Percentiles rank a stretch among this genome's conserved stretches.
phyloP scores from a whole-genome alignment of 2,888 invertebrate genomes.

The Brachyptera risi region DNA sequence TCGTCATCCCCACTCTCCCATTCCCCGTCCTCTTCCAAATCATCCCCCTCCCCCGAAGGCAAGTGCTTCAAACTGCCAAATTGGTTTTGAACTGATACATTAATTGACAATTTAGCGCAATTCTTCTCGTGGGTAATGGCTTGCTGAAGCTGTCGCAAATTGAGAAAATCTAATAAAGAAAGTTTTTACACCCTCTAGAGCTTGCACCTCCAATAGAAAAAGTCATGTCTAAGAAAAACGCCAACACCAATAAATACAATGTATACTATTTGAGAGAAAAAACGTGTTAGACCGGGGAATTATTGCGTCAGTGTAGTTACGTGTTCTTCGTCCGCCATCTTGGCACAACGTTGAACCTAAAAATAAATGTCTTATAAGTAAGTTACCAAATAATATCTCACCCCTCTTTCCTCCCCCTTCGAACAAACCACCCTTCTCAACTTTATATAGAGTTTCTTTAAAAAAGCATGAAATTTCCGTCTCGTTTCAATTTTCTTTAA shows the following conservation, averaged over 20 bases:
- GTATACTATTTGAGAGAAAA: not conserved
- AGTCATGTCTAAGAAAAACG: conserved; percentile 22
- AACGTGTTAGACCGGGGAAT: not conserved
- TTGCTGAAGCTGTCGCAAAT: conserved; percentile 35
- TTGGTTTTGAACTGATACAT: conserved; percentile 39
- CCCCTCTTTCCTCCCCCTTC: conserved; percentile 11
- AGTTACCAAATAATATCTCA: conserved; percentile 33
- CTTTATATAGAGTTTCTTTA: conserved; percentile 5
- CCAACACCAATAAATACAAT: conserved; percentile 29
- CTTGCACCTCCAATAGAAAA: conserved; percentile 22
- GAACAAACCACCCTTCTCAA: not conserved
- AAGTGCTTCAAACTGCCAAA: conserved; percentile 34
- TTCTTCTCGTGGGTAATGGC: conserved; percentile 28
- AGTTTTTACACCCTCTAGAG: conserved; percentile 27
- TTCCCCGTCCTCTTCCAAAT: conserved; percentile 7
- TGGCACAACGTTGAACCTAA: conserved; percentile 26
- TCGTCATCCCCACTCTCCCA: not conserved
- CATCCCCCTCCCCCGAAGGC: conserved; percentile 12
- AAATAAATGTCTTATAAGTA: conserved; percentile 34
- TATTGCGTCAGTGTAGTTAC: not conserved
- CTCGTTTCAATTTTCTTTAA: conserved; percentile 35
- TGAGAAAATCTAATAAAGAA: conserved; percentile 36
- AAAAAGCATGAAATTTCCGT: conserved; percentile 33
- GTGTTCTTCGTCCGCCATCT: not conserved
- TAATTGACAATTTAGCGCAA: conserved; percentile 40